Evolutionary conservation across 1,140 invertebrate species (phyloP), one percentile per base, ranked within the genome.

Genomic region (Nasonia vitripennis): DNA sequence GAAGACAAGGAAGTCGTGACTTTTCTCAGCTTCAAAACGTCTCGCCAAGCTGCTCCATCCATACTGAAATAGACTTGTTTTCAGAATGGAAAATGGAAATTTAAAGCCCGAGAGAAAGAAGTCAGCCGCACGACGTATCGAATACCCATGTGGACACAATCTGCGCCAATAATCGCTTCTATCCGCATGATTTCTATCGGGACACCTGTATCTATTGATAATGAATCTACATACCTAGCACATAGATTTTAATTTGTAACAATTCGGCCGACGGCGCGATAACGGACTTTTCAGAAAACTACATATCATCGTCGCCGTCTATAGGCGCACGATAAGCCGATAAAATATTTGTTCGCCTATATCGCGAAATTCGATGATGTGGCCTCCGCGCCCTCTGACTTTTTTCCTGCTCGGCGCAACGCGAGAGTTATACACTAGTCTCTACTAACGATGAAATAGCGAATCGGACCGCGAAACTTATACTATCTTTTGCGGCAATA

Each of bases 1-100:
- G 17, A 62, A 62, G 55, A 62, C 48, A 37, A 75, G 51, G 62
- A 77, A 75, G 73, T 77, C 81, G 71, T 83, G 81, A 77, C 81
- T 83, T 77, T 77, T 83, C 48, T 37, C 9, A 77, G 73, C 51
- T 83, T 74, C 20, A 68, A 41, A 62, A 12, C 41, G 34, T 77
- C 7, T 75, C 20, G 20, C 17, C 20, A 62, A 20, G 55, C 55
- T 77, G 31, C 27, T 27, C 1, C 27, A 27, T 27, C 1, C 27
- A 2, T 27, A 27, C 27, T 27, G 27, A 27, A 27, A 27, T 83
- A 77, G 81, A 77, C 34, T 27, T 27, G 20, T 51, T 41, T 20
- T 23, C 11, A n/a, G 55, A n/a, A 62, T 17, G 55, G 14, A 62
- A 7, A 17, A 23, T 37, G 11, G 14, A 51, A 51, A 78, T 27